Evolutionary conservation across 2,797 vertebrate genomes (phyloP), one percentile per base, ranked within the genome.

Genomic region (Labeo calbasu): DNA sequence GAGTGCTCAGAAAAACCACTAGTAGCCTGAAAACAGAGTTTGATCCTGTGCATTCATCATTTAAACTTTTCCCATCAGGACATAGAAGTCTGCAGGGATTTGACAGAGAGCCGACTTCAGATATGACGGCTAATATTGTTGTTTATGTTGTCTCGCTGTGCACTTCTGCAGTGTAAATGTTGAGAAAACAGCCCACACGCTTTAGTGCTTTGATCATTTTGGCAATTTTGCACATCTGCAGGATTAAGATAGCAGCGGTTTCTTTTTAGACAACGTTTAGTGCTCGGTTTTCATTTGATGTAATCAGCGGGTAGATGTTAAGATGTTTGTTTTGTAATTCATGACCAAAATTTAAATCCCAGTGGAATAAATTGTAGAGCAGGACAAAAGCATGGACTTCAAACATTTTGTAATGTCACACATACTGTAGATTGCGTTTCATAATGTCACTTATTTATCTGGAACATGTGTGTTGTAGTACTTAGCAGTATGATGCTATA

Each of bases 361-460:
- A 7, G 9, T 69, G 46, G 23, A 63, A 28, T 23, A 36, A 23
- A 9, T 32, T 40, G 13, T 15, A 1, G 15, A 61, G 9, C 2
- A 19, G 43, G 17, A 70, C 50, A 65, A 48, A 69, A 79, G 81
- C 46, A 65, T 73, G 55, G 53, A 32, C 40, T 48, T 13, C 68
- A 43, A 17, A 51, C 32, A 36, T 50, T 28, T 71, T 61, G 43
- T 57, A 71, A 76, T 53, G 23, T 78, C 66, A 65, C 13, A 36
- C 48, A 40, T 10, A 68, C n/a, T 28, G n/a, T 15, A 48, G 51
- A 77, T 63, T 68, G 6, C 36, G 28, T 65, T 76, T 61, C 11
- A 76, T 21, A 57, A 86, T 65, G 63, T 84, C 69, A 86, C 17
- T 55, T 63, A 11, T 46, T 69, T 32, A 80, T 79, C 72, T 87